Percentiles rank a stretch among this genome's conserved stretches.
Conservation (phyloP, 2,113 vertebrate genomes). For the Procavia capensis region DNA sequence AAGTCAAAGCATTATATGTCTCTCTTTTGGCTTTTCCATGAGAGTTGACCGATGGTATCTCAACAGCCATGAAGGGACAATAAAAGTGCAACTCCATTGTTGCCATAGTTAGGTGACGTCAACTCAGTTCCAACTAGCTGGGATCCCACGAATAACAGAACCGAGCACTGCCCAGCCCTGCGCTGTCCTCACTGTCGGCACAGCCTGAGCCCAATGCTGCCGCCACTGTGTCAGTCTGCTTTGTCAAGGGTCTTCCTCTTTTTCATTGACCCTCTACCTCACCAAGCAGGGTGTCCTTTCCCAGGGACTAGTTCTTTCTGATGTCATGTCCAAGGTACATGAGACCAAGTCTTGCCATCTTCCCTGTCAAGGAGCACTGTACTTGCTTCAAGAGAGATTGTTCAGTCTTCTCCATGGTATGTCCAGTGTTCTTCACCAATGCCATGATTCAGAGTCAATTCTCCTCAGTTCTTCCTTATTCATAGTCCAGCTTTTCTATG, state of each 20-base stretch:
- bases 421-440: neutral
- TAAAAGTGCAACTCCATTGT: neutral
- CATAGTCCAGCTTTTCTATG: neutral
- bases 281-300: neutral
- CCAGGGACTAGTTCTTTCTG: neutral
- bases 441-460: neutral
- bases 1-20: constrained; percentile 15
- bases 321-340: neutral
- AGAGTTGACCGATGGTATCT: neutral
- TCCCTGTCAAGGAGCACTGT: neutral
- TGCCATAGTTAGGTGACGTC: neutral
- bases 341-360: neutral
- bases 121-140: neutral
- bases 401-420: neutral
- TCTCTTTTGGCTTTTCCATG: constrained; percentile 43
- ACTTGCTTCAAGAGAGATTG: neutral
- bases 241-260: neutral
- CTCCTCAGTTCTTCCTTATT: neutral
- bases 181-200: neutral
- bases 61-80: neutral
- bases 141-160: neutral
- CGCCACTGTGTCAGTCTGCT: neutral
- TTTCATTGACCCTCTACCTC: neutral
- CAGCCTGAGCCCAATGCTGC: neutral
- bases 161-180: neutral